Evolutionary conservation across 2,113 vertebrate species (phyloP).

Genomic region (Tauraco erythrolophus): DNA sequence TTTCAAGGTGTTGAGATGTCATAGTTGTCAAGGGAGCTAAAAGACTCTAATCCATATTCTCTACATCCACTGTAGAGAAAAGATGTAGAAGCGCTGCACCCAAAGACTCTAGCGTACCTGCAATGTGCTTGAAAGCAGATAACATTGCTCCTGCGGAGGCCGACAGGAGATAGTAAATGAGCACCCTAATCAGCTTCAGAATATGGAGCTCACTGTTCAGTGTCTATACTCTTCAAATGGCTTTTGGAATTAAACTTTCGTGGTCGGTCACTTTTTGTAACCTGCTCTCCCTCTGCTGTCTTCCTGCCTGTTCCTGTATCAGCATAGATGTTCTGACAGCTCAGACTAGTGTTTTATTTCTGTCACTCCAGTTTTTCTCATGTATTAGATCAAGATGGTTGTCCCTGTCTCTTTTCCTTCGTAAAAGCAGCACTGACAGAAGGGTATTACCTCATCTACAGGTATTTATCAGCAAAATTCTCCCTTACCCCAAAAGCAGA

Average conservation of each 20-base stretch:
- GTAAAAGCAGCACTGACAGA: neutral
- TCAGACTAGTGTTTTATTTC: neutral
- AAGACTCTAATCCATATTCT: neutral
- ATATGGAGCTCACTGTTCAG: accelerated
- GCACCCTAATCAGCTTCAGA: neutral
- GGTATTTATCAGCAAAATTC: neutral
- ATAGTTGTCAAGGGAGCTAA: neutral
- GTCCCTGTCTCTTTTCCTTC: neutral
- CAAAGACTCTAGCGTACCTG: neutral
- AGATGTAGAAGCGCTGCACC: neutral
- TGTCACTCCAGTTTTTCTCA: neutral
- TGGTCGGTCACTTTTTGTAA: neutral
- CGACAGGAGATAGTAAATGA: neutral
- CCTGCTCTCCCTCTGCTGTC: neutral
- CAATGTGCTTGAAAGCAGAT: neutral
- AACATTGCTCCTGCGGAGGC: neutral
- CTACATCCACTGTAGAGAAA: neutral
- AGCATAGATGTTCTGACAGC: neutral
- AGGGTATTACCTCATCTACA: neutral
- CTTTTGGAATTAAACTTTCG: neutral
- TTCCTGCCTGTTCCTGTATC: neutral
- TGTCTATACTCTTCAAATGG: neutral
- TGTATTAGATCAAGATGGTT: neutral
- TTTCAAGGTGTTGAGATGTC: neutral
- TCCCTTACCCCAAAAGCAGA: neutral